phyloP scores from a whole-genome alignment of 2,797 vertebrate species.

The Catharus ustulatus region DNA sequence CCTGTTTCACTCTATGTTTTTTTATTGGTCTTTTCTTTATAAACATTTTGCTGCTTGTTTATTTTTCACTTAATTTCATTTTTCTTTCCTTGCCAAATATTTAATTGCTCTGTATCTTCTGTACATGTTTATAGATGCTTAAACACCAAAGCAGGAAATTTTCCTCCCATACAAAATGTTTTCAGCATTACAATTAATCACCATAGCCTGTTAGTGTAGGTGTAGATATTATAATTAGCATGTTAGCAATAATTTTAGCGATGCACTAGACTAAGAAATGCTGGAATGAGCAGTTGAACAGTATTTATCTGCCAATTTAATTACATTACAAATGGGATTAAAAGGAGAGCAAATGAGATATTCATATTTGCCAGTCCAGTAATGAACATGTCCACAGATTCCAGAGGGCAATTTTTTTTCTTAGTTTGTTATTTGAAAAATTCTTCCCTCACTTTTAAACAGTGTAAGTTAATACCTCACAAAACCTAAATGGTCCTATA shows the following conservation, averaged over 20 bases:
- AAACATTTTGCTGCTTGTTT: neutral
- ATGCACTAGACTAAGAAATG: neutral
- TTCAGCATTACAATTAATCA: slow-evolving; percentile 11
- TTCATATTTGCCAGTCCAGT: neutral
- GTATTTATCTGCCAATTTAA: neutral
- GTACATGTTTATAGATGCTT: neutral
- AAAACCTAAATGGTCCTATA: neutral
- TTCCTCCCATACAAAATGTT: neutral
- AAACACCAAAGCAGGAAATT: slow-evolving; percentile 3
- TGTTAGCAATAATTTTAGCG: neutral
- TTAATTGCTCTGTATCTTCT: neutral
- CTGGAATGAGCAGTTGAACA: neutral
- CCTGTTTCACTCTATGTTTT: neutral
- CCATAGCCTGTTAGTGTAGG: neutral
- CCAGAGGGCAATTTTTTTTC: neutral
- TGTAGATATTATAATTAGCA: neutral
- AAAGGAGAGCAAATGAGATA: neutral
- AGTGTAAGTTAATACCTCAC: neutral
- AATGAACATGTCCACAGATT: neutral
- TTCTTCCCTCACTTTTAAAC: neutral
- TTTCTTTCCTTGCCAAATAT: neutral
- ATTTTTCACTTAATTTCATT: neutral
- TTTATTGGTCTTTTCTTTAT: neutral
- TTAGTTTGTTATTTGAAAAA: neutral
- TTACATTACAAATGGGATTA: neutral